Conservation (phyloP, 2,888 invertebrate species). For the Plebejus anna region DNA sequence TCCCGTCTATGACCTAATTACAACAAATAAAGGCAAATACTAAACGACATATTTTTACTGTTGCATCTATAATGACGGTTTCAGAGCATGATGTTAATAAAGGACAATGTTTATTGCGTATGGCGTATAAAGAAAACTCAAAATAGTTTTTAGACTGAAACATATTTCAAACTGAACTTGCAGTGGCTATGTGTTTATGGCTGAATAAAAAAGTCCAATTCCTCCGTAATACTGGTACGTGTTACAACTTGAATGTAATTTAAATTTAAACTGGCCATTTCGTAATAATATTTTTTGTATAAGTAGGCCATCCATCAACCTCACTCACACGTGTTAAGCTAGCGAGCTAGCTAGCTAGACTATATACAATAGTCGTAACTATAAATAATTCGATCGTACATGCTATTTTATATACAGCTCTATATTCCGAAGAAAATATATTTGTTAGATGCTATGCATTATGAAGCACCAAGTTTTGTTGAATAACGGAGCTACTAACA, state of each 20-base stretch:
- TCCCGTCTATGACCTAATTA: conserved; percentile 43
- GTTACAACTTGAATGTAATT: conserved; percentile 27
- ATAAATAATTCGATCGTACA: conserved; percentile 43
- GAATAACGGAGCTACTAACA: conserved; percentile 32
- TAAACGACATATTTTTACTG: not conserved
- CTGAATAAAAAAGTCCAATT: conserved; percentile 17
- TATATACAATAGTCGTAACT: not conserved
- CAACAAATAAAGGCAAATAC: conserved; percentile 27
- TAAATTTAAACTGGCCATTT: conserved; percentile 31
- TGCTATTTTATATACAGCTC: conserved; percentile 38
- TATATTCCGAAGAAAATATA: conserved; percentile 28
- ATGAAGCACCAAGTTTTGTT: conserved; percentile 31
- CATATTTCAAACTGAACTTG: not conserved
- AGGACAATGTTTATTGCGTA: not conserved
- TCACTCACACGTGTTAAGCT: not conserved
- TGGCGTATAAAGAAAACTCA: not conserved
- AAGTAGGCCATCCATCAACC: conserved; percentile 30
- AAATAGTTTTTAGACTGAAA: not conserved
- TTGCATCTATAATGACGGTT: not conserved
- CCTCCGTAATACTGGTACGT: conserved; percentile 33
- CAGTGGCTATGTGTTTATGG: not conserved
- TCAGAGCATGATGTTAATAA: not conserved
- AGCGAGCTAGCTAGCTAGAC: not conserved
- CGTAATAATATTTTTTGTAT: not conserved
- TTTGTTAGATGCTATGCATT: conserved; percentile 43